Base-by-base conservation (phyloP, 2,888 invertebrate genomes). In the Schizotus pectinicornis region DNA sequence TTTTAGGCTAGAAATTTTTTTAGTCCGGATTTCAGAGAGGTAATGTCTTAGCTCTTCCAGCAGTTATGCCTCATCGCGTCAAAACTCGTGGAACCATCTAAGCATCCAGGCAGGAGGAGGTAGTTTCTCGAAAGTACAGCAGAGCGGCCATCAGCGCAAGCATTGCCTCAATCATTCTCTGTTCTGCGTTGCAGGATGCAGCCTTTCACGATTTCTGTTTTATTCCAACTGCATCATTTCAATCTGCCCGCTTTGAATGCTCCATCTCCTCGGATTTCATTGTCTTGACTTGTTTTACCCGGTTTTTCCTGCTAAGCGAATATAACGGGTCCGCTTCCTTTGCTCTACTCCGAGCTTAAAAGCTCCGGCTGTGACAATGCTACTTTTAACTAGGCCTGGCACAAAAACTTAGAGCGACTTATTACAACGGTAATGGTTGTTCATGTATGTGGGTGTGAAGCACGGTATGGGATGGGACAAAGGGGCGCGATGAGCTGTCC, bases 401-500 rank as follows among this genome's bases (percentile, higher is more conserved):
- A 42, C 12, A 14, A 39, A 39, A 39, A 39, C 14, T 8, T 39
- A 8, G 2, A 13, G 13, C 9, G 32, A 12, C 32, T 32, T 33
- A 33, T 46, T 35, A 35, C n/a, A 47, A 47, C 32, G 11, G 7
- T 49, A 49, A 47, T 54, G 54, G 41, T 48, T 37, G 11, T 57
- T 53, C 53, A 48, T 53, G 58, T 41, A 47, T 58, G 48, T 41
- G 33, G 9, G 46, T 47, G 46, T 41, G 38, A 46, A 45, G 51
- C 38, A 34, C 35, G 41, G 42, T 41, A 8, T 37, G 14, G 30
- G 43, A 36, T 12, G 48, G 56, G 60, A 60, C 60, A 60, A 60
- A 60, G 60, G 56, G 48, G 11, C 48, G 43, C 35, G 52, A 52
- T 60, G 59, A 56, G 56, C 52, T 56, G 49, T 56, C 47, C 60